Evolutionary conservation across 2,113 vertebrate species (phyloP).

Genomic region (Ageneiosus marmoratus): DNA sequence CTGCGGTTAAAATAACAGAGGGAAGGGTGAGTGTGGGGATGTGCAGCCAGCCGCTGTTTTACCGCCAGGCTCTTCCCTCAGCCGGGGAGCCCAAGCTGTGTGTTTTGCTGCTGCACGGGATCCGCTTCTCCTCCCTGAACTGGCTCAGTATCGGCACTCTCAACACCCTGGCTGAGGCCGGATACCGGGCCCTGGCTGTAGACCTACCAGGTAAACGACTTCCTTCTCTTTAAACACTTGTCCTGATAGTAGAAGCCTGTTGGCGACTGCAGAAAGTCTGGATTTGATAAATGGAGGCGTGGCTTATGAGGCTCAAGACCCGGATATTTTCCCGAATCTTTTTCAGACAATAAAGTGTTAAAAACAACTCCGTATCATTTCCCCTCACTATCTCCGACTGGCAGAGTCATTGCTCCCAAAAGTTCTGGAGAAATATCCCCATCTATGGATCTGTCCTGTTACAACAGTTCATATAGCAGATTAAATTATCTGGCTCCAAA

Average conservation of each 20-base stretch:
- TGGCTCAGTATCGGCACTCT: slow-evolving; percentile 86
- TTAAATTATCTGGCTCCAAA: too few species aligned
- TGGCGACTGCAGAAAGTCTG: too few species aligned
- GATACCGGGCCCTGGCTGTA: slow-evolving; percentile 84
- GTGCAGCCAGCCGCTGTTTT: slow-evolving; percentile 83
- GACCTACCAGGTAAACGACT: slow-evolving; percentile 85
- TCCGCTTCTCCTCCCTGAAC: slow-evolving; percentile 90
- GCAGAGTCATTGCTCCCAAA: too few species aligned
- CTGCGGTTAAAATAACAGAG: slow-evolving; percentile 64
- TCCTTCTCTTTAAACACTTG: not conserved
- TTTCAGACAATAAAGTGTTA: too few species aligned
- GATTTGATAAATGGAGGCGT: too few species aligned
- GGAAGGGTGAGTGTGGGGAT: slow-evolving; percentile 68
- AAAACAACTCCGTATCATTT: too few species aligned
- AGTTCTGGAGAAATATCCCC: too few species aligned
- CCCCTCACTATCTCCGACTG: too few species aligned
- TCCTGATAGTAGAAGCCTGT: not conserved
- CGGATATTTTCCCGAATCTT: too few species aligned
- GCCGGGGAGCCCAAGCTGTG: slow-evolving; percentile 60
- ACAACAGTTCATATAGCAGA: too few species aligned
- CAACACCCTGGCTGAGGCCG: slow-evolving; percentile 77
- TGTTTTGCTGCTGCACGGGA: slow-evolving; percentile 88
- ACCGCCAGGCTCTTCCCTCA: slow-evolving; percentile 73
- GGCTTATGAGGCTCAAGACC: too few species aligned
- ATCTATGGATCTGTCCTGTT: too few species aligned